phyloP scores from a whole-genome alignment of 37 sponge, comb jelly and placozoan species.

The Diacarnus erythraeanus region DNA sequence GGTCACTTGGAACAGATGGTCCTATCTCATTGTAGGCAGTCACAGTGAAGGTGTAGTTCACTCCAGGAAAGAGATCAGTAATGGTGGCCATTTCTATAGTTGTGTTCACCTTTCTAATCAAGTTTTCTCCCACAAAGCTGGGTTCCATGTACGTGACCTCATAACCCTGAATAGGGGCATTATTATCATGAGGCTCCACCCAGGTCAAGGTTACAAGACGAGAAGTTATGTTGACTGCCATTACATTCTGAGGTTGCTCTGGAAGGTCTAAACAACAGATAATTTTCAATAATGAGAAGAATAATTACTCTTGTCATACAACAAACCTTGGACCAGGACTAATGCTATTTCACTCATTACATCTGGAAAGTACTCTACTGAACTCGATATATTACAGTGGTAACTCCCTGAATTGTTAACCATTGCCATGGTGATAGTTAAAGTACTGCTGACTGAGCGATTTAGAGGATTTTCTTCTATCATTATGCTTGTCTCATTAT shows the following conservation, averaged over 20 bases:
- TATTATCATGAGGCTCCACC: slow-evolving; percentile 67
- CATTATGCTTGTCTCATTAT: neutral
- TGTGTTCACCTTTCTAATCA: neutral
- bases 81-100: slow-evolving; percentile 3
- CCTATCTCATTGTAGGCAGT: slow-evolving; percentile 58
- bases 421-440: slow-evolving; percentile 27
- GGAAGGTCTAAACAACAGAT: slow-evolving; percentile 34
- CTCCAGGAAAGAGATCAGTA: slow-evolving; percentile 47
- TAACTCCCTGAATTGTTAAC: slow-evolving; percentile 54
- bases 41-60: slow-evolving; percentile 49
- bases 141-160: slow-evolving; percentile 3
- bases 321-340: slow-evolving; percentile 55
- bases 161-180: slow-evolving; percentile 61
- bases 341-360: slow-evolving; percentile 7
- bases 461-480: neutral
- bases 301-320: neutral
- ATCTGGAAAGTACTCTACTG: neutral
- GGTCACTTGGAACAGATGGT: slow-evolving; percentile 18
- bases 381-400: slow-evolving; percentile 24
- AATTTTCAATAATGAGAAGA: too few relatives aligned
- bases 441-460: neutral
- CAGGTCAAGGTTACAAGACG: slow-evolving; percentile 31
- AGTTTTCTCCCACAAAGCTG: slow-evolving; percentile 8
- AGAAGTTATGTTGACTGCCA: slow-evolving; percentile 15
- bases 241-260: slow-evolving; percentile 25